Percentiles rank a stretch among this genome's conserved stretches.
Conservation (phyloP, 1,140 invertebrate genomes). For the Drosophila pseudoananassae region DNA sequence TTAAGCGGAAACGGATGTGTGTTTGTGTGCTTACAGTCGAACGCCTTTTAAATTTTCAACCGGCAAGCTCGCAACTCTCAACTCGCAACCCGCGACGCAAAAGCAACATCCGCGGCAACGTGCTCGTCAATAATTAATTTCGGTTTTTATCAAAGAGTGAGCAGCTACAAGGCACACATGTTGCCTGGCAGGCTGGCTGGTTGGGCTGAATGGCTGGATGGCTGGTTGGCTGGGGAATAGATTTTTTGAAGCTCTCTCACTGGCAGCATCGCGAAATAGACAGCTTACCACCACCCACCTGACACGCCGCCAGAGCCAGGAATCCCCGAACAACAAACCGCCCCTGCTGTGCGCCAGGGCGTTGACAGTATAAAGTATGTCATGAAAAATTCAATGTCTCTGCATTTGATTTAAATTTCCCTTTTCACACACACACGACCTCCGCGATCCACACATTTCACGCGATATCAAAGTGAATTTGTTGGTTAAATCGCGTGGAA, state of each 20-base stretch:
- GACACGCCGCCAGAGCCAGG: not conserved
- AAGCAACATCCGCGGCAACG: constrained; percentile 41
- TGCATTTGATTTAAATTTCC: constrained; percentile 78
- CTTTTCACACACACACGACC: constrained; percentile 53
- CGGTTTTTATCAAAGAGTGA: constrained; percentile 77
- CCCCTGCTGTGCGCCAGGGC: constrained; percentile 23
- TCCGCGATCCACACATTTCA: constrained; percentile 18
- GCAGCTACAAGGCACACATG: constrained; percentile 30
- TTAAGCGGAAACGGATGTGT: constrained; percentile 68
- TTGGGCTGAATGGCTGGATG: not conserved
- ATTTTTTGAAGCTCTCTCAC: constrained; percentile 32
- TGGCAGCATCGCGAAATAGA: constrained; percentile 56
- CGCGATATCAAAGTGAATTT: constrained; percentile 73
- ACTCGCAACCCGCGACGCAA: constrained; percentile 10
- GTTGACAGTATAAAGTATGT: constrained; percentile 64
- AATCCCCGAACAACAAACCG: not conserved
- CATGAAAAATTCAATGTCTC: constrained; percentile 74
- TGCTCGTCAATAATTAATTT: constrained; percentile 80
- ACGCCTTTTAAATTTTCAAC: constrained; percentile 79
- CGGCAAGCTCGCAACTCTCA: constrained; percentile 13
- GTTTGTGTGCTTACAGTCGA: constrained; percentile 68
- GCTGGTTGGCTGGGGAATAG: constrained; percentile 54
- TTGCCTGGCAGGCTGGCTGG: constrained; percentile 1
- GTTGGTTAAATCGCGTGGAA: constrained; percentile 71
- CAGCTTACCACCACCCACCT: constrained; percentile 15